Percentiles rank a stretch among this genome's conserved stretches.
Conservation (phyloP, 2,888 invertebrate species). For the Thereva nobilitata region DNA sequence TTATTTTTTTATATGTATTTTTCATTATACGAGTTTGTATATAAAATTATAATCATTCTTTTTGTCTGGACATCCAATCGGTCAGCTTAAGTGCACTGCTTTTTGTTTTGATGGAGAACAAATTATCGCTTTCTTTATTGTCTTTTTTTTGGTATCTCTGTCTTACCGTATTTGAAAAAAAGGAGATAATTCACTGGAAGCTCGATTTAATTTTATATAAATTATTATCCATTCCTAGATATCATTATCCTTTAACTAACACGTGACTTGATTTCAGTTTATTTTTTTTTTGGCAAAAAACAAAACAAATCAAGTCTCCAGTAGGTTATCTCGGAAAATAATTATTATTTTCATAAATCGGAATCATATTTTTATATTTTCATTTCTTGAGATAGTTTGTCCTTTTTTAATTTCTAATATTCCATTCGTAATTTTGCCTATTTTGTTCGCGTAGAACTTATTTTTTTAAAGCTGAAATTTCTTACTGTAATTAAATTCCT, state of each 20-base stretch:
- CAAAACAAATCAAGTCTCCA: too few relatives aligned
- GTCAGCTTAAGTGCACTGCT: conserved; percentile 39
- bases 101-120: conserved; percentile 41
- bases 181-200: conserved; percentile 22
- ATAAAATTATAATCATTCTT: conserved; percentile 2
- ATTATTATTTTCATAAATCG: too few relatives aligned
- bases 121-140: conserved; percentile 40
- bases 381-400: conserved; percentile 39
- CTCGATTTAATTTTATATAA: conserved; percentile 3
- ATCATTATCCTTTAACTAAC: too few relatives aligned
- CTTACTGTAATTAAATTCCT: conserved; percentile 1
- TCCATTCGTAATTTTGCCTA: conserved; percentile 41
- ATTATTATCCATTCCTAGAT: too few relatives aligned
- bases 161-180: neutral
- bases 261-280: too few relatives aligned
- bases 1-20: conserved; percentile 12
- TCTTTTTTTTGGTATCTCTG: conserved; percentile 11
- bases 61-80: conserved; percentile 41
- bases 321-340: too few relatives aligned
- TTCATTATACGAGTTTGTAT: conserved; percentile 15
- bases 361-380: neutral
- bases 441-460: conserved; percentile 41
- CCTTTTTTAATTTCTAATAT: conserved; percentile 26
- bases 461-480: conserved; percentile 26
- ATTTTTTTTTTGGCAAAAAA: too few relatives aligned